These are phyloP conservation scores for Andrena praecox DNA, from an alignment of 2,888 invertebrate species.

Conservation along the genomic window DNA sequence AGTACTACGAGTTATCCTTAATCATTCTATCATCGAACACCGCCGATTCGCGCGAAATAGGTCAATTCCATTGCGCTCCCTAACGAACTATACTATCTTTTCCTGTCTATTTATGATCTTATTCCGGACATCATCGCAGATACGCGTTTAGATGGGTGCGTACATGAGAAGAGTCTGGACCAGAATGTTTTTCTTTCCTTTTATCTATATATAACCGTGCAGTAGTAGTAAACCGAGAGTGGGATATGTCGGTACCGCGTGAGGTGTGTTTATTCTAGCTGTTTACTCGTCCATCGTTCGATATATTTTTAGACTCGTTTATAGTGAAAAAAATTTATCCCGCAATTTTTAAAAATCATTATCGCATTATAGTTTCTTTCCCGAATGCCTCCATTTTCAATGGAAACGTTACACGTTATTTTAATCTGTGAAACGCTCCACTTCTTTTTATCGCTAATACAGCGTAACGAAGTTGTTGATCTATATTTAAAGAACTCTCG, in stretches of 20 bases:
- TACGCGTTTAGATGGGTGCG: constrained; percentile 61
- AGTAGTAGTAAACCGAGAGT: constrained; percentile 54
- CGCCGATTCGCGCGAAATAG: constrained; percentile 44
- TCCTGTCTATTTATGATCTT: constrained; percentile 55
- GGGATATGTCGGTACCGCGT: constrained; percentile 44
- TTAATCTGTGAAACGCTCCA: neutral
- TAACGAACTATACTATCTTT: constrained; percentile 33
- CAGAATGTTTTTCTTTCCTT: constrained; percentile 59
- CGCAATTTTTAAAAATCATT: constrained; percentile 26
- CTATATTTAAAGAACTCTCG: constrained; percentile 12
- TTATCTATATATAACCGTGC: constrained; percentile 51
- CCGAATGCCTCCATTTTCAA: neutral
- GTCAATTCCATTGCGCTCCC: constrained; percentile 43
- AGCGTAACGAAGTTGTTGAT: constrained; percentile 19
- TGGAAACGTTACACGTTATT: neutral
- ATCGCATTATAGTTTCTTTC: neutral
- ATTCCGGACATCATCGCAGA: constrained; percentile 44
- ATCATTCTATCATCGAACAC: constrained; percentile 51
- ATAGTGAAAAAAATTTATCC: constrained; percentile 43
- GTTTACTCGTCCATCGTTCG: constrained; percentile 52
- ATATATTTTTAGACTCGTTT: constrained; percentile 54
- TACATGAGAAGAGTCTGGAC: constrained; percentile 49
- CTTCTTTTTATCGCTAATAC: constrained; percentile 10
- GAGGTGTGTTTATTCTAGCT: constrained; percentile 52
- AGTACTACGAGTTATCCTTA: constrained; percentile 55